Percentiles rank a stretch among this genome's conserved stretches.
Conservation (phyloP, 1,140 invertebrate species). For the Zaprionus tsacasi region DNA sequence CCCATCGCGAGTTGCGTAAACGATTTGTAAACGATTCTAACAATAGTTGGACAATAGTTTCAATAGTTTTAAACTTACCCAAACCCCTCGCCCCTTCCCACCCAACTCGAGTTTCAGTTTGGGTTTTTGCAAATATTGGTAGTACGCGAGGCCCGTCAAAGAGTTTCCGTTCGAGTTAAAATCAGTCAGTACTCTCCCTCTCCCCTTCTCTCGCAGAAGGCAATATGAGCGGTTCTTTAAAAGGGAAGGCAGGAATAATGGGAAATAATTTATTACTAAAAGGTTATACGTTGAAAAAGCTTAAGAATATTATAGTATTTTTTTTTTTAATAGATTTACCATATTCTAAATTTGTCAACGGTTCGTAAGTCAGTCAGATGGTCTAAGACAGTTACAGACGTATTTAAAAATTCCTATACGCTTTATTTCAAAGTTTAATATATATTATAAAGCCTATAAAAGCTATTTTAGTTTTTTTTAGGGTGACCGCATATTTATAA, state of each 20-base stretch:
- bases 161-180: slow-evolving; percentile 75
- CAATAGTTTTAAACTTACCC: neutral
- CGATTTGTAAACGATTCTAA: slow-evolving; percentile 71
- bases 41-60: slow-evolving; percentile 77
- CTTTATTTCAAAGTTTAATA: too few species aligned
- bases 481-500: neutral
- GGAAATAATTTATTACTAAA: too few species aligned
- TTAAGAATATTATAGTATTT: too few species aligned
- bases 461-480: too few species aligned
- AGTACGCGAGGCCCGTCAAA: slow-evolving; percentile 49
- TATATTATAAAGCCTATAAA: too few species aligned
- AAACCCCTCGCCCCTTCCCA: too few species aligned
- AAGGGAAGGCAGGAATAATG: neutral
- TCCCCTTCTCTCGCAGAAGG: neutral
- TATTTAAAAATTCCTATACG: too few species aligned
- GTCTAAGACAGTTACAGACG: too few species aligned
- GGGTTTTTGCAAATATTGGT: slow-evolving; percentile 2
- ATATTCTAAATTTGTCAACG: too few species aligned
- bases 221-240: neutral
- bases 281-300: too few species aligned
- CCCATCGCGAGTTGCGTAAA: slow-evolving; percentile 57
- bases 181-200: slow-evolving; percentile 1
- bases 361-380: too few species aligned
- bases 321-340: too few species aligned
- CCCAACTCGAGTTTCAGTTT: slow-evolving; percentile 3